Evolutionary conservation across 2,113 vertebrate species (phyloP).

Genomic region (Notiomystis cincta): DNA sequence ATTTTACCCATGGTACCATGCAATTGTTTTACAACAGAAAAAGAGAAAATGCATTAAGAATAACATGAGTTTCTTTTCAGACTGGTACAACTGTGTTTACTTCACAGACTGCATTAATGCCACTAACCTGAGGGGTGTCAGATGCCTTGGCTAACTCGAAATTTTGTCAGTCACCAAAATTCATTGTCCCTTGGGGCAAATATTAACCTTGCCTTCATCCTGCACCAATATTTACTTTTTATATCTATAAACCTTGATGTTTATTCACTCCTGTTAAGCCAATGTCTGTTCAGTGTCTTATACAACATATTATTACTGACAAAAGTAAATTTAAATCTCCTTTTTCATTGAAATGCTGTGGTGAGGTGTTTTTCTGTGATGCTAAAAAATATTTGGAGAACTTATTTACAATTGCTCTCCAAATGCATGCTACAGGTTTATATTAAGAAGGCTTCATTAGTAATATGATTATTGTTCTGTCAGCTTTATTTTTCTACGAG

Average conservation of each 20-base stretch:
- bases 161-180: not conserved
- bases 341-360: not conserved
- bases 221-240: not conserved
- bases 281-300: not conserved
- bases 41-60: not conserved
- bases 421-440: not conserved
- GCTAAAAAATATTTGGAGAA: not conserved
- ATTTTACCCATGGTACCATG: not conserved
- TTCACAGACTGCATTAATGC: not conserved
- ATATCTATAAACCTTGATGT: not conserved
- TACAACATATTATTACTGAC: not conserved
- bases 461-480: not conserved
- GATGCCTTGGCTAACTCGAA: not conserved
- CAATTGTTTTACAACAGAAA: not conserved
- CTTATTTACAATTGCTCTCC: not conserved
- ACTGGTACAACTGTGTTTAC: not conserved
- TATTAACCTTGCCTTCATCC: not conserved
- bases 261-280: not conserved
- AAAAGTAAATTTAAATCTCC: not conserved
- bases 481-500: not conserved
- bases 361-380: not conserved
- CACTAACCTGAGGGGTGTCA: not conserved
- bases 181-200: not conserved
- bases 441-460: not conserved
- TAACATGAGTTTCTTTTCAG: not conserved